These are phyloP conservation scores for Melanargia galathea DNA, from an alignment of 2,888 invertebrate species.

Conservation along the genomic window DNA sequence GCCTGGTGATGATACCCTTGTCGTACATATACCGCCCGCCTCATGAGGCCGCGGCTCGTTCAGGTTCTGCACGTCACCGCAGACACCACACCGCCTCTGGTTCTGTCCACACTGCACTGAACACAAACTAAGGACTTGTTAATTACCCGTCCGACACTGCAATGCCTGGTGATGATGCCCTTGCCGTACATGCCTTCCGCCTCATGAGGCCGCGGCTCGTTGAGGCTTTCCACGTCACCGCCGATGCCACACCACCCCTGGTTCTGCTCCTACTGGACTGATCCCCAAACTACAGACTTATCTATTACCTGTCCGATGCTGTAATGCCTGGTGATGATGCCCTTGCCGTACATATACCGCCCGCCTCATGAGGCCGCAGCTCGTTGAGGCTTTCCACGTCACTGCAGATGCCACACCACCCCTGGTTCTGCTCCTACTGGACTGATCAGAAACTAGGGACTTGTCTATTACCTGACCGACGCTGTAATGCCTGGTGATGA, in stretches of 20 bases:
- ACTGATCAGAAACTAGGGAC: too few species aligned
- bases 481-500: conserved; percentile 90
- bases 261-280: conserved; percentile 84
- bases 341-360: conserved; percentile 92
- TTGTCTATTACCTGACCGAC: conserved; percentile 92
- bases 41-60: conserved; percentile 91
- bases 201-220: conserved; percentile 92
- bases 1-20: conserved; percentile 91
- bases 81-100: conserved; percentile 92
- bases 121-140: too few species aligned
- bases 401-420: conserved; percentile 95
- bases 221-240: conserved; percentile 90
- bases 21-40: conserved; percentile 93
- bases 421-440: conserved; percentile 93
- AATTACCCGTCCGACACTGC: conserved; percentile 92
- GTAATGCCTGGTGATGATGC: conserved; percentile 91
- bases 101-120: conserved; percentile 94
- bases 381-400: conserved; percentile 88
- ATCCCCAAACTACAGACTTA: not conserved
- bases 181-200: conserved; percentile 88
- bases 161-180: too few species aligned
- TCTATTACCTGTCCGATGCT: conserved; percentile 88
- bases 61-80: conserved; percentile 92
- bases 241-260: conserved; percentile 94
- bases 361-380: conserved; percentile 94